Base-by-base conservation (phyloP, 2,888 invertebrate genomes). In the Teleogryllus oceanicus region DNA sequence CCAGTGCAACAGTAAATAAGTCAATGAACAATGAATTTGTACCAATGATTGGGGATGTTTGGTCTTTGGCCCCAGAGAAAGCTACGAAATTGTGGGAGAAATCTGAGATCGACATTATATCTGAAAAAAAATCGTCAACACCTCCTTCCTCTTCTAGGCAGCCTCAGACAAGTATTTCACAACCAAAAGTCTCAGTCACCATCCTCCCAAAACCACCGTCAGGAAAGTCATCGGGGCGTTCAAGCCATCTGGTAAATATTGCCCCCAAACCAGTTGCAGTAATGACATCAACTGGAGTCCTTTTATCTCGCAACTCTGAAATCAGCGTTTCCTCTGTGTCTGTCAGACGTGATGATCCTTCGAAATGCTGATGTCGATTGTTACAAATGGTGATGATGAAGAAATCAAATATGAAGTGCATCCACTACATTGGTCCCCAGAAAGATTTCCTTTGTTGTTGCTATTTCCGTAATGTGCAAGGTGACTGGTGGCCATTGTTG, bases 141-240 rank as follows among this genome's bases (percentile, higher is more conserved):
- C 62, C 62, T 8, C 51, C 51, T 21, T 24, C n/a, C 16, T 49
- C 77, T 49, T 86, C 87, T 24, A 87, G 86, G 82, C 86, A 87
- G 21, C 86, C 87, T 82, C 87, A 86, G 82, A 86, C 87, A 51
- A 86, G 86, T 79, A 87, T 86, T 50, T 84, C 86, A 80, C 85
- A 86, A 82, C 83, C 85, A 76, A 84, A 83, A 62, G 84, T 84
- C 80, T 86, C 88, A 77, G 86, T 88, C 80, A 86, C 89, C 85
- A 87, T 91, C 79, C 88, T 94, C 88, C 94, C 94, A 78, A 94
- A 93, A 49, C 77, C 78, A 24, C 49, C 18, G 18, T 49, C 50
- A 49, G 20, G 24, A 12, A 50, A 77, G 37, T 16, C 77, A 37
- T 11, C 78, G 13, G 62, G 24, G n/a, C 76, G 78, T 49, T 49